Percentiles rank a stretch among this genome's conserved stretches.
Conservation (phyloP, 2,888 invertebrate species). For the Minunthozetes semirufus region DNA sequence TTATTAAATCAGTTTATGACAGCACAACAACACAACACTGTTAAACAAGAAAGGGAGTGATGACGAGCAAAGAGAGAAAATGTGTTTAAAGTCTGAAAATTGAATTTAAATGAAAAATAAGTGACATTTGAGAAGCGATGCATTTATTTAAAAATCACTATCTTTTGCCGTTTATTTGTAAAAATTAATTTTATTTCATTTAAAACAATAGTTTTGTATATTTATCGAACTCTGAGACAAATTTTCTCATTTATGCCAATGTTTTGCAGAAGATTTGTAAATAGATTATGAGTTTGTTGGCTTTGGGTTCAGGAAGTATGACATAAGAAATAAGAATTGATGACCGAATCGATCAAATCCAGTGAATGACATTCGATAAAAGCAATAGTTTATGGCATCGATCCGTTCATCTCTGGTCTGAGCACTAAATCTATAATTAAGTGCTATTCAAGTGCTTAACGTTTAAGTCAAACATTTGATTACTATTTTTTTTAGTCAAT, state of each 20-base stretch:
- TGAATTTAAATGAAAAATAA: no score
- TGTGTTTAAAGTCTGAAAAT: no score
- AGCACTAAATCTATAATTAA: background rate
- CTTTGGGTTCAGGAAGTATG: background rate
- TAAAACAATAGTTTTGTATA: no score
- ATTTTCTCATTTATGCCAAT: background rate
- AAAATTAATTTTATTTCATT: no score
- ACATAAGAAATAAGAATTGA: background rate
- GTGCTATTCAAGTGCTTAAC: background rate
- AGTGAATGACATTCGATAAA: background rate
- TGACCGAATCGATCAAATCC: background rate
- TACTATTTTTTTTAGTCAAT: background rate
- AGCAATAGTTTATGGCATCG: background rate
- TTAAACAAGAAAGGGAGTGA: no score
- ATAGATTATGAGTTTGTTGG: slow-evolving; percentile 1
- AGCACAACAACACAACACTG: no score
- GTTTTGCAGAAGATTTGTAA: background rate
- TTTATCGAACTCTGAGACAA: no score
- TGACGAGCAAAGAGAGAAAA: no score
- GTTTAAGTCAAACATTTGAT: background rate
- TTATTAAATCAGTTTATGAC: background rate
- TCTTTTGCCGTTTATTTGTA: no score
- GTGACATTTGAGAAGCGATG: no score
- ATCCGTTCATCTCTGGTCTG: background rate
- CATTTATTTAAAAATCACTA: no score